Percentiles rank a stretch among this genome's conserved stretches.
These are phyloP conservation scores for Trachymyrmex cornetzi DNA, from an alignment of 1,140 invertebrate genomes.

Conservation along the genomic window DNA sequence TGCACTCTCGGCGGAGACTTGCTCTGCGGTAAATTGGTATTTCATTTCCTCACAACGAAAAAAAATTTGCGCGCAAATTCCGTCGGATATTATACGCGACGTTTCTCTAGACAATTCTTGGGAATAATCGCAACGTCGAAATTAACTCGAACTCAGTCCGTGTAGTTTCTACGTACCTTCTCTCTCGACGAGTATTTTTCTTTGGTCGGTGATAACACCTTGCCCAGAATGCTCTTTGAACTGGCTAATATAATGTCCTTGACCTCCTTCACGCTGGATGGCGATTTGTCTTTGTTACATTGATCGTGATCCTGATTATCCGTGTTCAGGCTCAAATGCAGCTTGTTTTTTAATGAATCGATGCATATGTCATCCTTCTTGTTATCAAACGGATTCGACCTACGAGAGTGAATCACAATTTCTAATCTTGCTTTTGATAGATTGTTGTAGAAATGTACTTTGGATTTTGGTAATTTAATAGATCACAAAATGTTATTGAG, in stretches of 20 bases:
- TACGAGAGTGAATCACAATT: constrained; percentile 52
- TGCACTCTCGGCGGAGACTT: constrained; percentile 84
- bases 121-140: constrained; percentile 18
- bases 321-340: constrained; percentile 83
- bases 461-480: not conserved
- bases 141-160: not conserved
- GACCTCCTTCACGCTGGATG: constrained; percentile 89
- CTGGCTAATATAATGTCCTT: constrained; percentile 91
- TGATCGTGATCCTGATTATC: constrained; percentile 83
- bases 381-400: constrained; percentile 85
- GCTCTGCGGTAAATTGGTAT: constrained; percentile 80
- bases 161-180: constrained; percentile 79
- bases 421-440: not conserved
- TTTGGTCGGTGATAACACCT: constrained; percentile 92
- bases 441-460: not conserved
- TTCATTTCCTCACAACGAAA: constrained; percentile 36
- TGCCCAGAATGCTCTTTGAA: constrained; percentile 92
- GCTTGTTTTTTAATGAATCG: constrained; percentile 83
- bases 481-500: not conserved
- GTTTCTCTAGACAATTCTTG: not conserved
- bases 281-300: constrained; percentile 85
- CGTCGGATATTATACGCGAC: not conserved
- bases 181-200: constrained; percentile 88
- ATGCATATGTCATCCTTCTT: constrained; percentile 84
- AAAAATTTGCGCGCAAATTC: constrained; percentile 22